Conservation (phyloP, 2,888 invertebrate genomes). For the Agriopis leucophaearia region DNA sequence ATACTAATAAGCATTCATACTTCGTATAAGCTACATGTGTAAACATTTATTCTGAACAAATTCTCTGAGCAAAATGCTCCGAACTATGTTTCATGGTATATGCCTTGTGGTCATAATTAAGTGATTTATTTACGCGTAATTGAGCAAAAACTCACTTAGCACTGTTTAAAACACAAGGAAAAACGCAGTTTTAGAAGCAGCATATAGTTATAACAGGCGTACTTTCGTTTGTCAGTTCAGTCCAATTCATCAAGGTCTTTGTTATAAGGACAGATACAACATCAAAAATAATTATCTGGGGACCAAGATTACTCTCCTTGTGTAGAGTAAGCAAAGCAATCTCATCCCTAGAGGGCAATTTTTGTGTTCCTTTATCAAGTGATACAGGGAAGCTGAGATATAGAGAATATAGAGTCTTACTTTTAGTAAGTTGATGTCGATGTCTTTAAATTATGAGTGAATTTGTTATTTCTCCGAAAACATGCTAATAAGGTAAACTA, state of each 20-base stretch:
- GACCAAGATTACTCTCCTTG: constrained; percentile 20
- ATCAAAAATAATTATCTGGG: constrained; percentile 18
- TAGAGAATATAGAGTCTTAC: background rate
- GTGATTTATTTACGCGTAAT: background rate
- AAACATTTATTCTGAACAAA: no score
- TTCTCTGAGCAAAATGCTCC: no score
- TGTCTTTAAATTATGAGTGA: no score
- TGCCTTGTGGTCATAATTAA: no score
- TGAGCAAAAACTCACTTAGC: background rate
- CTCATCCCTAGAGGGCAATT: constrained; percentile 19
- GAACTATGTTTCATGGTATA: background rate
- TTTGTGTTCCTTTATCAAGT: constrained; percentile 8
- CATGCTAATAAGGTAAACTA: no score
- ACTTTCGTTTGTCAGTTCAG: background rate
- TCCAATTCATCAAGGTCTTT: constrained; percentile 11
- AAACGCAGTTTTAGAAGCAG: background rate
- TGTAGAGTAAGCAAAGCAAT: constrained; percentile 17
- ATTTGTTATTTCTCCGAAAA: no score
- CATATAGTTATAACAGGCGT: background rate
- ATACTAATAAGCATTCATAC: no score
- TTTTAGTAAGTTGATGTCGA: no score
- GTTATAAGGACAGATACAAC: constrained; percentile 10
- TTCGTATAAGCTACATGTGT: no score
- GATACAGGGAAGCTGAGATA: background rate
- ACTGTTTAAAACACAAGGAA: background rate